A percentile compares a stretch with the other conserved stretches of the same genome.
phyloP scores from a whole-genome alignment of 2,888 invertebrate species.

The Sarcophaga subvicina region DNA sequence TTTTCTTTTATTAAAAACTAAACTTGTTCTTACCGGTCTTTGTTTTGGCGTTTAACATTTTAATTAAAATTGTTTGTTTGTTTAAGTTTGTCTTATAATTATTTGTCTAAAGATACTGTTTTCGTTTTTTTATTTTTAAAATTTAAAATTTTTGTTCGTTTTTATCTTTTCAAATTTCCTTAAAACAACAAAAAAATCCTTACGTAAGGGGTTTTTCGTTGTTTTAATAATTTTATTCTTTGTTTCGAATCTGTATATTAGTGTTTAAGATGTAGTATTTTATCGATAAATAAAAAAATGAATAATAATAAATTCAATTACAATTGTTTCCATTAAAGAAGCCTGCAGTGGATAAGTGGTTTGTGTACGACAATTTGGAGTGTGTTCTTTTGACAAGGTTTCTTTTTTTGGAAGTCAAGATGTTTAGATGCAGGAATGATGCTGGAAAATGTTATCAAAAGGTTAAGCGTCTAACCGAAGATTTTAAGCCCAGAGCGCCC shows the following conservation, averaged over 20 bases:
- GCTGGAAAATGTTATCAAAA: no score
- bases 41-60: constrained; percentile 8
- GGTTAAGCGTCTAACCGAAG: no score
- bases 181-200: no score
- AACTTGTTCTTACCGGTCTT: constrained; percentile 22
- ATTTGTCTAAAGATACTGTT: not conserved
- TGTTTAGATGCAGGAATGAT: no score
- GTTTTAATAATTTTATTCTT: constrained; percentile 20
- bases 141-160: not conserved
- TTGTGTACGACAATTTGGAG: no score
- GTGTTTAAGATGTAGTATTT: constrained; percentile 46
- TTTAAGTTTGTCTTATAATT: constrained; percentile 16
- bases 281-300: constrained; percentile 41
- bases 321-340: no score
- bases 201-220: not conserved
- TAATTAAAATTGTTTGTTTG: constrained; percentile 27
- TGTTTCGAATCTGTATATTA: constrained; percentile 46
- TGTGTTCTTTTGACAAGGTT: no score
- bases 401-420: no score
- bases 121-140: not conserved
- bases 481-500: no score
- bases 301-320: constrained; percentile 11
- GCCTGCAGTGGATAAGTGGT: no score
- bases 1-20: constrained; percentile 8
- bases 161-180: no score